Conservation (phyloP, 1,140 invertebrate genomes). For the Pissodes strobi region DNA sequence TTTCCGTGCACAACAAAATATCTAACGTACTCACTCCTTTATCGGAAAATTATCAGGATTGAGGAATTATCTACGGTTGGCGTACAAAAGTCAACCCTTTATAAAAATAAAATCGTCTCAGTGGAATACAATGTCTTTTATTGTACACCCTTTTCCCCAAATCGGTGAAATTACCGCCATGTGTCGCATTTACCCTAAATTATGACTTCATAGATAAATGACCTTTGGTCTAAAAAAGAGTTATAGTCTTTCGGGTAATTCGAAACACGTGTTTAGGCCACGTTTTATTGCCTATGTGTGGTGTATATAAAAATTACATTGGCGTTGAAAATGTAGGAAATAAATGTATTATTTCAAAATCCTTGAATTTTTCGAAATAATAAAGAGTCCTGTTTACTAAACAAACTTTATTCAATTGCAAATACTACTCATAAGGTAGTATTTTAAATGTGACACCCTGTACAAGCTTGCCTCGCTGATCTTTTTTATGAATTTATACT, state of each 20-base stretch:
- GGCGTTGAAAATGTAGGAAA: too few relatives aligned
- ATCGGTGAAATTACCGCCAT: conserved; percentile 49
- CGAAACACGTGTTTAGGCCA: conserved; percentile 27
- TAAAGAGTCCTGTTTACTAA: too few relatives aligned
- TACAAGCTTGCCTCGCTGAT: too few relatives aligned
- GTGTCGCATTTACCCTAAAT: conserved; percentile 43
- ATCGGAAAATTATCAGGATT: not conserved
- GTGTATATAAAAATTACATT: too few relatives aligned
- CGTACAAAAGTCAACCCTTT: conserved; percentile 38
- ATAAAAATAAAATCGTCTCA: conserved; percentile 44
- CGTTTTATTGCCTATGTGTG: not conserved
- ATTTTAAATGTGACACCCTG: too few relatives aligned
- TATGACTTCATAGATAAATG: conserved; percentile 46
- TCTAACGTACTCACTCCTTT: too few relatives aligned
- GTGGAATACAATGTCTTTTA: conserved; percentile 42
- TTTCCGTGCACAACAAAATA: too few relatives aligned
- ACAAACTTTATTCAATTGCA: too few relatives aligned
- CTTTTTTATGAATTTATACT: too few relatives aligned
- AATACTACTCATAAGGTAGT: too few relatives aligned
- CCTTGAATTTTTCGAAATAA: too few relatives aligned
- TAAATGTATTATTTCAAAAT: too few relatives aligned
- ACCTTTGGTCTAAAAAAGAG: conserved; percentile 18
- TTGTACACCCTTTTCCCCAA: conserved; percentile 46
- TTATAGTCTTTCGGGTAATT: conserved; percentile 31
- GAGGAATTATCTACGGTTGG: conserved; percentile 39